Evolutionary conservation across 2,888 invertebrate genomes (phyloP).

Genomic region (Xylocampa areola): DNA sequence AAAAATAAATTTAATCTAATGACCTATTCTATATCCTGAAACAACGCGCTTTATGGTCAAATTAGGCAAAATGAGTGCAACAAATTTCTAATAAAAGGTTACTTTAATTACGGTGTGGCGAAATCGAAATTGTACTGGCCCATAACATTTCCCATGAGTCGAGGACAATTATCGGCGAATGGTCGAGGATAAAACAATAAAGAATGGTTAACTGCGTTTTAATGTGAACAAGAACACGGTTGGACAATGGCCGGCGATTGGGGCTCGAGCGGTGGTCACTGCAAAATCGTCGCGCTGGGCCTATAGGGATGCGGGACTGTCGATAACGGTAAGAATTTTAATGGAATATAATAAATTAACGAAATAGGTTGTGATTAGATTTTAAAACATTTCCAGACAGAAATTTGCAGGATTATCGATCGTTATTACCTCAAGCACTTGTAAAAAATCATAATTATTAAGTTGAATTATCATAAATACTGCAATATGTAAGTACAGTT

Average conservation of each 20-base stretch:
- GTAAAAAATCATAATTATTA: too few species aligned
- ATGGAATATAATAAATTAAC: not conserved
- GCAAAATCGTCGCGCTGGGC: conserved; percentile 73
- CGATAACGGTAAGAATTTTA: conserved; percentile 10
- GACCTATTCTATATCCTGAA: conserved; percentile 66
- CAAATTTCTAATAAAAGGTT: conserved; percentile 81
- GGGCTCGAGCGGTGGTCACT: conserved; percentile 83
- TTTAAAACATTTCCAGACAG: too few species aligned
- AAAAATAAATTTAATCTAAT: conserved; percentile 28
- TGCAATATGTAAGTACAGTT: too few species aligned
- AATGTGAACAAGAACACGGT: conserved; percentile 88
- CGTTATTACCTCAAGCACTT: too few species aligned
- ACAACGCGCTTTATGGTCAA: conserved; percentile 65
- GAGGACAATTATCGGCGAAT: conserved; percentile 85
- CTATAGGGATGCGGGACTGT: conserved; percentile 30
- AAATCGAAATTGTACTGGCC: conserved; percentile 75
- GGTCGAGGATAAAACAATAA: conserved; percentile 87
- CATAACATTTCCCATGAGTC: conserved; percentile 83
- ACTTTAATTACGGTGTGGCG: conserved; percentile 77
- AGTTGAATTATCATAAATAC: too few species aligned
- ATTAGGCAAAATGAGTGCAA: conserved; percentile 76
- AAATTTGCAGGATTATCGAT: too few species aligned
- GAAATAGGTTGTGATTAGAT: too few species aligned
- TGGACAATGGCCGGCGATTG: conserved; percentile 85
- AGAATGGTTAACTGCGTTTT: conserved; percentile 89